These are phyloP conservation scores for Hestina assimilis DNA, from an alignment of 1,140 invertebrate genomes.

Conservation along the genomic window DNA sequence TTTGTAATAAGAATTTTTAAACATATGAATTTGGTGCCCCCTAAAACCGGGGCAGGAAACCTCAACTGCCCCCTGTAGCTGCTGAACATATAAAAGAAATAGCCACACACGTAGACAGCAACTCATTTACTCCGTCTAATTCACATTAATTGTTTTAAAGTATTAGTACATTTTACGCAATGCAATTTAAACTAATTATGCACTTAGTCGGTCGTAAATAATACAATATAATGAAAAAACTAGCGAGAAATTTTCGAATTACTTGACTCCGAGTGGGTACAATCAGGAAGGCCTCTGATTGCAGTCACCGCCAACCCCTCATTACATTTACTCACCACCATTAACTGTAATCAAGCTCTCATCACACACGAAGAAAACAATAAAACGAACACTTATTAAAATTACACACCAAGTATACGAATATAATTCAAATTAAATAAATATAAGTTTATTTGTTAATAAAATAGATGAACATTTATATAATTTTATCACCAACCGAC, in stretches of 20 bases:
- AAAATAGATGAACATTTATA: no score
- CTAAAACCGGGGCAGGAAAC: no score
- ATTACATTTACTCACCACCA: slow-evolving; percentile 68
- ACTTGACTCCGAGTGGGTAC: slow-evolving; percentile 39
- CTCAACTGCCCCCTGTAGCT: no score
- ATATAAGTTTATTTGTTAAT: no score
- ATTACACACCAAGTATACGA: slow-evolving; percentile 11
- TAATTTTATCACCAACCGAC: no score
- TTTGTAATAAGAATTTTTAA: no score
- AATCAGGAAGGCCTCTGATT: slow-evolving; percentile 62
- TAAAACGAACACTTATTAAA: slow-evolving; percentile 48
- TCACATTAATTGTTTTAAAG: slow-evolving; percentile 9
- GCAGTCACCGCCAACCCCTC: slow-evolving; percentile 51
- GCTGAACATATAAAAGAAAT: no score
- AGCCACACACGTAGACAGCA: no score
- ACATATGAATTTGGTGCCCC: no score
- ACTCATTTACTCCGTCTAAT: no score
- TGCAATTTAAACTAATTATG: slow-evolving; percentile 10
- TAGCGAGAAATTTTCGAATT: slow-evolving; percentile 44
- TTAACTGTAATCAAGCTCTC: slow-evolving; percentile 66
- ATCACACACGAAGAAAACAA: slow-evolving; percentile 70
- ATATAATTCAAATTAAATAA: no score
- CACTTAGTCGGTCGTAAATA: slow-evolving; percentile 18
- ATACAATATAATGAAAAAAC: slow-evolving; percentile 29
- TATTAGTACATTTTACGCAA: slow-evolving; percentile 7